Base-by-base conservation (phyloP, 2,113 vertebrate species). In the Crotophaga sulcirostris region DNA sequence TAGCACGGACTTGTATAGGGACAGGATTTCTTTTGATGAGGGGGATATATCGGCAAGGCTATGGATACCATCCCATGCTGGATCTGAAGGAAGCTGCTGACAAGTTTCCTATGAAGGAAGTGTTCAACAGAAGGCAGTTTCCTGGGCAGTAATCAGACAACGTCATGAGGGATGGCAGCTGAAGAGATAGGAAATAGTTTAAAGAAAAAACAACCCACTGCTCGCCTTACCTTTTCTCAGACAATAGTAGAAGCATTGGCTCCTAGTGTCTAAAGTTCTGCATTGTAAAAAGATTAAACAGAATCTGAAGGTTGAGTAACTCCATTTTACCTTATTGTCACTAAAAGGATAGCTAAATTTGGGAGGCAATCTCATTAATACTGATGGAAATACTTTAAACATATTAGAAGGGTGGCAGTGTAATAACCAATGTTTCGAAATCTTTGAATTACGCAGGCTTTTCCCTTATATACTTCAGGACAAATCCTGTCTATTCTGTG, bases 261-360 rank as follows among this genome's bases (percentile, higher is more conserved):
- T 51, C 28, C 25, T 56, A 49, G 31, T 33, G 23, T n/a, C 68
- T 82, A 23, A 67, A 87, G 36, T 60, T 72, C 47, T 87, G 54
- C 28, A 31, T 5, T 78, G 60, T 47, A 59, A 95, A 90, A 49
- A 29, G 11, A 52, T 66, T 59, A 9, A 88, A 36, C 16, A 52
- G 49, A 86, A 47, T 38, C 18, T 73, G 38, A 49, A 70, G 11
- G 31, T 17, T 66, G 26, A 85, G 54, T 25, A 66, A 3, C 8
- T 83, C n/a, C 1, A 2, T 69, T 90, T 93, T 90, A 88, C 23
- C 31, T 67, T 91, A 52, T 93, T 28, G 5, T 81, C 52, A 51
- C 54, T 85, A 76, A 78, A 72, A 67, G 21, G 40, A 13, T 55
- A 52, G 73, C 44, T 96, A 38, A 78, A 75, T 96, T 95, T 72